phyloP scores from a whole-genome alignment of 2,113 vertebrate genomes.

The Ctenomys sociabilis region DNA sequence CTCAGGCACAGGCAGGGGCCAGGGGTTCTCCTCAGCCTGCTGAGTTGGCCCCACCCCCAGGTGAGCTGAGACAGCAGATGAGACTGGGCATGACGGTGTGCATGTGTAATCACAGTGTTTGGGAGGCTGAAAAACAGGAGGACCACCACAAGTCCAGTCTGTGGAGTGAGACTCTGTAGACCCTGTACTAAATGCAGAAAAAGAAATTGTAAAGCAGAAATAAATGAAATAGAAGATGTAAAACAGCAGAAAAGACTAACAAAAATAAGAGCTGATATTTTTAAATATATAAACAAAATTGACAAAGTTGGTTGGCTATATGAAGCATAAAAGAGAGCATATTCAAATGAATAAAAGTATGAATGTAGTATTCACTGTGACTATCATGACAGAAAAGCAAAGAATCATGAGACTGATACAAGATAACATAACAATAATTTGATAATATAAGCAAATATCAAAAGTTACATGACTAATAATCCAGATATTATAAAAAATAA shows the following conservation, averaged over 20 bases:
- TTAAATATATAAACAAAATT: neutral
- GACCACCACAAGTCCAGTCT: no score
- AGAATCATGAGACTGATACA: neutral
- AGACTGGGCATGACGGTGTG: no score
- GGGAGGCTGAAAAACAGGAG: no score
- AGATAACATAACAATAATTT: neutral
- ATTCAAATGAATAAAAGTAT: neutral
- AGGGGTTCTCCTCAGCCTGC: no score
- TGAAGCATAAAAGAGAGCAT: neutral
- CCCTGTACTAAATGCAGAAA: no score
- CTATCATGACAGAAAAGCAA: neutral
- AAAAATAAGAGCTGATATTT: neutral
- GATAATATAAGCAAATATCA: neutral
- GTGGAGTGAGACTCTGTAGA: no score
- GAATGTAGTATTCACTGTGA: neutral
- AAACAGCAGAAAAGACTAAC: neutral
- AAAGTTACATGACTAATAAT: neutral
- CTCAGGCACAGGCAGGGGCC: no score
- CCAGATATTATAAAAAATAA: neutral
- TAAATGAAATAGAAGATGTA: neutral
- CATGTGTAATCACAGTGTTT: no score
- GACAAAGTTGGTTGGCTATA: neutral
- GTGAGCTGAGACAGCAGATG: no score
- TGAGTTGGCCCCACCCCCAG: no score
- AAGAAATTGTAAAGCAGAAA: neutral